Conservation (phyloP, 2,113 vertebrate species). For the Periophthalmodon schlosseri region DNA sequence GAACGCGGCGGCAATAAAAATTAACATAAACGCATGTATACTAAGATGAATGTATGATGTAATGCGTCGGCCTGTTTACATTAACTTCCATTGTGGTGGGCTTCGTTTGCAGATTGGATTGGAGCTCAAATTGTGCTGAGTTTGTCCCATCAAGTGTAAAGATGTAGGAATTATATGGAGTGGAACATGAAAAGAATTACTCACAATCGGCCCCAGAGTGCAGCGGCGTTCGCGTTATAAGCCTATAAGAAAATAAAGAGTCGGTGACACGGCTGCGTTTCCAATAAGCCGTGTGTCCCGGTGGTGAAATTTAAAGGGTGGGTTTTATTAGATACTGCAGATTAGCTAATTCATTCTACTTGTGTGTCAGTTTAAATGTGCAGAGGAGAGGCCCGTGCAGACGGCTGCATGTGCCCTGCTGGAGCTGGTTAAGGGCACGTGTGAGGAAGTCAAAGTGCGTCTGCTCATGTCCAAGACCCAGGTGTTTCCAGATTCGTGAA, state of each 20-base stretch:
- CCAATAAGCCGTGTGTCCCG: constrained; percentile 12
- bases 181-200: constrained; percentile 9
- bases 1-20: constrained; percentile 2
- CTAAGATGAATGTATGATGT: not conserved
- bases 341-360: constrained; percentile 9
- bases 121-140: constrained; percentile 2
- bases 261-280: not conserved
- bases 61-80: constrained; percentile 2
- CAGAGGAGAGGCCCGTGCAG: not conserved
- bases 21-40: not conserved
- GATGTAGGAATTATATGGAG: constrained; percentile 6
- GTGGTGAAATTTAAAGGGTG: constrained; percentile 2
- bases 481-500: not conserved
- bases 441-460: not conserved
- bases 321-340: constrained; percentile 2
- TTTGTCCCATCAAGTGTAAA: constrained; percentile 10
- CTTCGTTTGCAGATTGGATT: not conserved
- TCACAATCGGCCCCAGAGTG: constrained; percentile 10
- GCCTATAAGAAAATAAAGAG: constrained; percentile 9
- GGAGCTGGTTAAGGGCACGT: not conserved
- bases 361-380: not conserved
- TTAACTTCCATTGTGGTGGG: not conserved
- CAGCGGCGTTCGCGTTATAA: not conserved
- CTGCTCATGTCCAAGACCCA: not conserved
- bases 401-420: not conserved